These are phyloP conservation scores for Mesocentrotus franciscanus DNA, from an alignment of 53 echinoderm and acorn worm genomes.

Conservation along the genomic window DNA sequence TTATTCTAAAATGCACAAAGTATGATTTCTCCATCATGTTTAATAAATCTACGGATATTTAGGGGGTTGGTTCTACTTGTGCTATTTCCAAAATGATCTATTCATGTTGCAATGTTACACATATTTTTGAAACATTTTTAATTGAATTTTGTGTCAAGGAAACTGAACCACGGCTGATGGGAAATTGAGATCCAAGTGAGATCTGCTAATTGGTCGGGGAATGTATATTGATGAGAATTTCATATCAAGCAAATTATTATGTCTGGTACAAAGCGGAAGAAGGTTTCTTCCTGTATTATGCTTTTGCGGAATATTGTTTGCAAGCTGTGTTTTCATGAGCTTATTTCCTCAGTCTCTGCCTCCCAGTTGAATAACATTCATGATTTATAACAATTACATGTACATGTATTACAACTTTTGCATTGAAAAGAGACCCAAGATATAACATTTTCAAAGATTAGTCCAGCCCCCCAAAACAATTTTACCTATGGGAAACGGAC, in stretches of 20 bases:
- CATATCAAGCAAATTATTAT: neutral
- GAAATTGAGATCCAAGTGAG: neutral
- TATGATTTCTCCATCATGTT: too few relatives aligned
- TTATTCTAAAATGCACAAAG: too few relatives aligned
- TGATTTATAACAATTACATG: neutral
- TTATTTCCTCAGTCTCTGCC: neutral
- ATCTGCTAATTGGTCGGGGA: neutral
- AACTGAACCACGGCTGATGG: neutral
- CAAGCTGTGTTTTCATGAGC: neutral
- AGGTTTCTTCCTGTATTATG: neutral
- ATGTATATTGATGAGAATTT: slow-evolving; percentile 19
- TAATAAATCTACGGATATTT: too few relatives aligned
- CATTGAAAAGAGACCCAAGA: too few relatives aligned
- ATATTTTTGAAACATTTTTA: too few relatives aligned
- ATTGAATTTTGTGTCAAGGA: neutral
- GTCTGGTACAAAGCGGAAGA: neutral
- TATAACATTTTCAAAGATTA: too few relatives aligned
- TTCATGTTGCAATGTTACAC: too few relatives aligned
- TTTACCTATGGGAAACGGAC: too few relatives aligned
- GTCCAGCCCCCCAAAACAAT: too few relatives aligned
- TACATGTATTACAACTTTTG: too few relatives aligned
- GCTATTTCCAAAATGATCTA: too few relatives aligned
- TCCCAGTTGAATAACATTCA: neutral
- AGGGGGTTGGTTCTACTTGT: too few relatives aligned
- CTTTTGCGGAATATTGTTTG: neutral